Percentiles rank a stretch among this genome's conserved stretches.
Evolutionary conservation across 92 coral and sea anemone genomes (phyloP).

Genomic region (Ricordea florida): DNA sequence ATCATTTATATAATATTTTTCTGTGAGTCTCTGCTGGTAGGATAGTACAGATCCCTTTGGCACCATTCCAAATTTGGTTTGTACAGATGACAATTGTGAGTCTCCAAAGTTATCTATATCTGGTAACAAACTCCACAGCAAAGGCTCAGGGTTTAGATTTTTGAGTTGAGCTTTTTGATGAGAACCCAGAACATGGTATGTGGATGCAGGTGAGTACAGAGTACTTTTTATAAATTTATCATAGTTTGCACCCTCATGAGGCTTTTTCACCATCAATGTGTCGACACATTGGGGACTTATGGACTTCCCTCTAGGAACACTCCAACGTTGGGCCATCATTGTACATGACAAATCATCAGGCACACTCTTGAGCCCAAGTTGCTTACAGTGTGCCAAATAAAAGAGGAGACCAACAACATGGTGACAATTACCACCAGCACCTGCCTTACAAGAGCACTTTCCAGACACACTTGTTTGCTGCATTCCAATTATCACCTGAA

Average conservation of each 20-base stretch:
- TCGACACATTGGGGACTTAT: slow-evolving; percentile 21
- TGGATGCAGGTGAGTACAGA: slow-evolving; percentile 45
- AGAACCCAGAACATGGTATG: slow-evolving; percentile 36
- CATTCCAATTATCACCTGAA: no score
- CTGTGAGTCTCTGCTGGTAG: slow-evolving; percentile 49
- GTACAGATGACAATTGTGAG: slow-evolving; percentile 21
- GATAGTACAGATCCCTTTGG: slow-evolving; percentile 39
- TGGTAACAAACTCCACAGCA: slow-evolving; percentile 18
- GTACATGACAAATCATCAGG: no score
- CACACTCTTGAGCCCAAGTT: no score
- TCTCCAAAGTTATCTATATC: background rate
- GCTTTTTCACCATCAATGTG: slow-evolving; percentile 46
- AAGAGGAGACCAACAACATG: no score
- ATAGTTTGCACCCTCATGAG: slow-evolving; percentile 54
- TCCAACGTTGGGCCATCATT: slow-evolving; percentile 52
- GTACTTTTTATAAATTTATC: slow-evolving; percentile 44
- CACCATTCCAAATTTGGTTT: slow-evolving; percentile 47
- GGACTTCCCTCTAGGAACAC: slow-evolving; percentile 53
- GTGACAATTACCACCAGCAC: no score
- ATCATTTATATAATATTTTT: slow-evolving; percentile 41
- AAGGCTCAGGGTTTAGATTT: slow-evolving; percentile 45
- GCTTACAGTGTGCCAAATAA: no score
- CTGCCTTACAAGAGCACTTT: no score
- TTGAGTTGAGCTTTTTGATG: background rate
- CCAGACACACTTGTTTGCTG: no score